These are phyloP conservation scores for Oplegnathus fasciatus DNA, from an alignment of 2,113 vertebrate genomes.

Conservation along the genomic window DNA sequence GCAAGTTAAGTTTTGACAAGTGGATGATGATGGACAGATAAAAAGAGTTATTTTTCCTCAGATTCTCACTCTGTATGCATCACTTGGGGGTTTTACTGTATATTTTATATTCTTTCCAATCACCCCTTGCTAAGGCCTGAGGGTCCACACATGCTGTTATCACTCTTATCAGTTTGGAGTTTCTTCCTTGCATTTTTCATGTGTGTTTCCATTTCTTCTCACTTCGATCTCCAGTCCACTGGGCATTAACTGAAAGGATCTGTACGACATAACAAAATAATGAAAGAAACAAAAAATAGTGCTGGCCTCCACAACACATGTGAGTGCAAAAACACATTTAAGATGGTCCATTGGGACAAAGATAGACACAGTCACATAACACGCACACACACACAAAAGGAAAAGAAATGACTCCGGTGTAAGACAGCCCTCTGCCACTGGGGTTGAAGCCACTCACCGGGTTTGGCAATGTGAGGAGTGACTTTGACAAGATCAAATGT, in stretches of 20 bases:
- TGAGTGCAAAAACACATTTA: constrained; percentile 25
- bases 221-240: constrained; percentile 15
- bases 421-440: constrained; percentile 42
- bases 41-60: constrained; percentile 10
- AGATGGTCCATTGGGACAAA: constrained; percentile 5
- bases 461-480: constrained; percentile 53
- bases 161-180: background rate
- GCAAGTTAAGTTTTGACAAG: constrained; percentile 21
- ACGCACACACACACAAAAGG: background rate
- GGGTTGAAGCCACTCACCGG: constrained; percentile 29
- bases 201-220: background rate
- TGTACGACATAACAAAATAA: constrained; percentile 25
- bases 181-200: constrained; percentile 2
- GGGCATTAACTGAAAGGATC: constrained; percentile 2
- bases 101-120: constrained; percentile 17
- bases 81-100: background rate
- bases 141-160: constrained; percentile 4
- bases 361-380: constrained; percentile 10
- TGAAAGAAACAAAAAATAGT: constrained; percentile 33
- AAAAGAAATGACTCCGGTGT: background rate
- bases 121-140: background rate
- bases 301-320: constrained; percentile 15
- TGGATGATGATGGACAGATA: constrained; percentile 21
- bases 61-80: background rate
- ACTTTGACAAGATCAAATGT: constrained; percentile 70